Evolutionary conservation across 2,797 vertebrate genomes (phyloP), one percentile per base, ranked within the genome.

Genomic region (Crax fasciolata): DNA sequence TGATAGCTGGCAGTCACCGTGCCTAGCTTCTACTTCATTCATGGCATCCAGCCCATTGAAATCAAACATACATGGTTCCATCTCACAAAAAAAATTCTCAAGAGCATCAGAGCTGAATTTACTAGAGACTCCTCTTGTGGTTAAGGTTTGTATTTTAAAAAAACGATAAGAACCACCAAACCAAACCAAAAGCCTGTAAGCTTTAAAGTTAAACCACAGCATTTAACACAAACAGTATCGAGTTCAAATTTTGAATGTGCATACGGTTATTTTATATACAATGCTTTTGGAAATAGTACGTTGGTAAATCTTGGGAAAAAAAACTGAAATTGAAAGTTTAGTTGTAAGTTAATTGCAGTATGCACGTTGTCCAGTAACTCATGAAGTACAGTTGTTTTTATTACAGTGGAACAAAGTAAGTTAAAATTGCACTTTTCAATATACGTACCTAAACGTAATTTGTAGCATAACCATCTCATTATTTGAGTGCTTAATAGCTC

Each of bases 101-200:
- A 98, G 98, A 80, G 97, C 98, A 39, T 97, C 98, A n/a, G 99
- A 99, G 89, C 96, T 99, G 82, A 97, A 96, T 94, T 97, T 99
- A 91, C 97, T 99, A 57, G 98, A 99, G 90, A 99, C 99, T 10
- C 99, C 99, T 27, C 98, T 97, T 88, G 98, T 99, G 35, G 99
- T 99, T 72, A 99, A 99, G 98, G 99, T 99, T 89, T 98, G 97
- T 95, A 32, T 82, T 70, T 30, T 18, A 27, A 38, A 17, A 65
- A 43, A 17, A 1, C 23, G 11, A 7, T 21, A 67, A 23, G 19
- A 39, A 21, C 11, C 12, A 39, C 30, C 15, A 46, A 46, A 20
- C 20, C 15, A 48, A 38, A 46, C 2, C 5, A 41, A 41, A 72
- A 49, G 27, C 10, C 65, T 23, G 3, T 27, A 15, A 73, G 13